Evolutionary conservation across 2,113 vertebrate genomes (phyloP).

Genomic region (Tautogolabrus adspersus): DNA sequence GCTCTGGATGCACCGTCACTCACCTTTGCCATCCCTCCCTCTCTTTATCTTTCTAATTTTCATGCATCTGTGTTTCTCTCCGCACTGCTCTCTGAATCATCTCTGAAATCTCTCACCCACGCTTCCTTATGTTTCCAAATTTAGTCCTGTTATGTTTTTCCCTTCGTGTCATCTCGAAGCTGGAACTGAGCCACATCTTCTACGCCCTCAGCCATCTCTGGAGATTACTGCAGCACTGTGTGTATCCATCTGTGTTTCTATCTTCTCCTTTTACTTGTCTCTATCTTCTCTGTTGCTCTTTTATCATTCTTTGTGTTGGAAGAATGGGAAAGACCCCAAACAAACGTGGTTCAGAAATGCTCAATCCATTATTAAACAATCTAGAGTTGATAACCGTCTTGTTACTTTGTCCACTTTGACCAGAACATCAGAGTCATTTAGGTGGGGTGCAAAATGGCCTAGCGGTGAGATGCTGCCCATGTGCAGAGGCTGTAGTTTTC

Average conservation of each 20-base stretch:
- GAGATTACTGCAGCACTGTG: conserved; percentile 51
- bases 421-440: background rate
- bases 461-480: too few relatives aligned
- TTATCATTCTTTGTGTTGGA: conserved; percentile 10
- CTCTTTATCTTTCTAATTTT: conserved; percentile 10
- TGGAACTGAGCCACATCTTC: conserved; percentile 49
- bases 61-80: conserved; percentile 26
- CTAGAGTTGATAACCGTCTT: background rate
- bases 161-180: conserved; percentile 24
- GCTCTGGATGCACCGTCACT: conserved; percentile 14
- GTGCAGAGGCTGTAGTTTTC: too few relatives aligned
- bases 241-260: conserved; percentile 57
- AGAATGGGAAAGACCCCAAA: conserved; percentile 12
- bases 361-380: background rate
- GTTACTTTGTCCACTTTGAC: background rate
- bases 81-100: conserved; percentile 57
- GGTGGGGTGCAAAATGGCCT: too few relatives aligned
- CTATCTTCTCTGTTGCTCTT: background rate
- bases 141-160: conserved; percentile 61
- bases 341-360: background rate
- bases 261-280: conserved; percentile 12
- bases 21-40: conserved; percentile 4
- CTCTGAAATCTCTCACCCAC: conserved; percentile 48
- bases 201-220: conserved; percentile 48
- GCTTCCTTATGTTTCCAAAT: conserved; percentile 58